A percentile compares a stretch with the other conserved stretches of the same genome.
Evolutionary conservation across 1,140 invertebrate species (phyloP).

Genomic region (Lepidurus couesii): DNA sequence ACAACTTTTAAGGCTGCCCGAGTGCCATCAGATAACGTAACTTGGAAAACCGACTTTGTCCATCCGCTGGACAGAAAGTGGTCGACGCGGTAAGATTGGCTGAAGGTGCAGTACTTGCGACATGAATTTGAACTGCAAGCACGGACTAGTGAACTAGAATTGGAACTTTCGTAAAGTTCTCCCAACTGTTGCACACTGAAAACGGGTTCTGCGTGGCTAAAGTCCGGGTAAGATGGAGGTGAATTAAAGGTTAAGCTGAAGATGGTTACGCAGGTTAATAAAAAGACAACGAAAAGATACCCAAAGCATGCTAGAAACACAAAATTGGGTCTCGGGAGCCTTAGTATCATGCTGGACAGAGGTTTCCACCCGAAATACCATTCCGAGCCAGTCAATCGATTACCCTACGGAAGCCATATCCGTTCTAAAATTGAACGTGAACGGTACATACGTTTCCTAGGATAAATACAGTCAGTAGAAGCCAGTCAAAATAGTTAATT

Average conservation of each 20-base stretch:
- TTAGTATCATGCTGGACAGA: neutral
- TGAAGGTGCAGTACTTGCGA: neutral
- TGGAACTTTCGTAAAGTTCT: neutral
- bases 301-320: neutral
- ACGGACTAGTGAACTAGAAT: neutral
- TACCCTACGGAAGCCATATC: neutral
- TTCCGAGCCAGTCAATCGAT: neutral
- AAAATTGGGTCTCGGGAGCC: neutral
- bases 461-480: no score
- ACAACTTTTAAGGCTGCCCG: conserved; percentile 1
- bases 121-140: neutral
- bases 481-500: neutral
- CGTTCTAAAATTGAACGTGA: neutral
- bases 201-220: neutral
- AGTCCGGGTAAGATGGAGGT: neutral
- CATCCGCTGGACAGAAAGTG: neutral
- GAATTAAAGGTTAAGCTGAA: neutral
- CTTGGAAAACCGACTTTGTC: neutral
- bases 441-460: no score
- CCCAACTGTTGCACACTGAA: neutral
- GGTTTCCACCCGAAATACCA: neutral
- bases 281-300: neutral
- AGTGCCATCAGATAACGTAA: neutral
- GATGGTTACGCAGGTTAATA: neutral
- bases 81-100: neutral